These are phyloP conservation scores for Nomada lathburiana DNA, from an alignment of 2,888 invertebrate genomes.

Conservation along the genomic window DNA sequence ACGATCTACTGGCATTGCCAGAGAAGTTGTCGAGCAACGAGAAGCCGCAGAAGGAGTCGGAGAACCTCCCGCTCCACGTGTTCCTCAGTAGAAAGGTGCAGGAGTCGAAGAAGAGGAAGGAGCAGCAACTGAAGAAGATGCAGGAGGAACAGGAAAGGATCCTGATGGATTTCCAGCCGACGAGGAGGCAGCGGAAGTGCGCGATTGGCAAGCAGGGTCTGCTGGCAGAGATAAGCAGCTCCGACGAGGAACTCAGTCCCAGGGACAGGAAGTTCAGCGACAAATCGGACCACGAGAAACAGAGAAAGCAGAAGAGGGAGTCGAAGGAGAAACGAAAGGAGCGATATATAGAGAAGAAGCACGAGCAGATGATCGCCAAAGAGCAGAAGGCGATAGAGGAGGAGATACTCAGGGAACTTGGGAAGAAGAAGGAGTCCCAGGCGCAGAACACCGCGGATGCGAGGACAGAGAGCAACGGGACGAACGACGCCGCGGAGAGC, in stretches of 20 bases:
- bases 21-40: constrained; percentile 82
- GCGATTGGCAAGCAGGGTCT: constrained; percentile 92
- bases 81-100: constrained; percentile 81
- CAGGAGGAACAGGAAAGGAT: constrained; percentile 77
- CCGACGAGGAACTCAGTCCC: constrained; percentile 78
- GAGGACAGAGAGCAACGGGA: neutral
- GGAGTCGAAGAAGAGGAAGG: constrained; percentile 81
- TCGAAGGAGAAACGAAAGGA: constrained; percentile 82
- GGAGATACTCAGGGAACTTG: constrained; percentile 80
- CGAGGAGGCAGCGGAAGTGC: constrained; percentile 88
- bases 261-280: constrained; percentile 68
- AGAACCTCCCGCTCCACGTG: constrained; percentile 81
- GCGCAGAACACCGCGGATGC: constrained; percentile 40
- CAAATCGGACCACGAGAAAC: constrained; percentile 72
- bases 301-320: constrained; percentile 76
- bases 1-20: constrained; percentile 82
- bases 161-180: constrained; percentile 79
- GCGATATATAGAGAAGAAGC: constrained; percentile 82
- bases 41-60: constrained; percentile 79
- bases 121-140: constrained; percentile 77
- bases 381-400: constrained; percentile 83
- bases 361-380: constrained; percentile 82
- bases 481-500: constrained; percentile 38
- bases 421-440: constrained; percentile 75
- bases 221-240: constrained; percentile 88